phyloP scores from a whole-genome alignment of 1,140 invertebrate species.

The Proales similis region DNA sequence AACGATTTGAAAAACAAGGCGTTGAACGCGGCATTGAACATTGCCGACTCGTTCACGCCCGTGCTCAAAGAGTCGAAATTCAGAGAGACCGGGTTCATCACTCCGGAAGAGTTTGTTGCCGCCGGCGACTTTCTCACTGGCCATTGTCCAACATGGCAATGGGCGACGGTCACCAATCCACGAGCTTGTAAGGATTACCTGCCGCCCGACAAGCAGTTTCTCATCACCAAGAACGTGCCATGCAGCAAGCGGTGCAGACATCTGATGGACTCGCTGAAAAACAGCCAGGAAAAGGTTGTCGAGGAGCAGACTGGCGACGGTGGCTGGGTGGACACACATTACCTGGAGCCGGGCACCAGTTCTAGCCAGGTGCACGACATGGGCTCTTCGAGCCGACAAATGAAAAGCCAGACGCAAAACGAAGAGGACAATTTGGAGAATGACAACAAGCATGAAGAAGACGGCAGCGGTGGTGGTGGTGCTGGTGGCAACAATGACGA shows the following conservation, averaged over 20 bases:
- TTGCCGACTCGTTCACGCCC: constrained; percentile 90
- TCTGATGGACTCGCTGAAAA: constrained; percentile 46
- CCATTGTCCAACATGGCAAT: constrained; percentile 98
- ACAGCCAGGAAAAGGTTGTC: constrained; percentile 59
- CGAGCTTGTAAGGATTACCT: constrained; percentile 71
- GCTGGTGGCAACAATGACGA: constrained; percentile 38
- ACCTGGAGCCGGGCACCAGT: constrained; percentile 59
- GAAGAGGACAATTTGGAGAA: constrained; percentile 15
- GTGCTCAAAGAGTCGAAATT: constrained; percentile 98
- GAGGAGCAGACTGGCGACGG: constrained; percentile 79
- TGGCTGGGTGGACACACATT: constrained; percentile 98
- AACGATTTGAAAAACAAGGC: constrained; percentile 34
- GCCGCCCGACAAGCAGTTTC: constrained; percentile 89
- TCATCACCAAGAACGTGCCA: constrained; percentile 79
- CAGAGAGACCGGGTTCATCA: constrained; percentile 91
- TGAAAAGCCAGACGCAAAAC: background rate
- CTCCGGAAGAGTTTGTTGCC: constrained; percentile 78
- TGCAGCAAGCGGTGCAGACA: constrained; percentile 27
- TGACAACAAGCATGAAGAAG: constrained; percentile 28
- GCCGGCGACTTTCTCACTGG: constrained; percentile 97
- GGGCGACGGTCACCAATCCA: constrained; percentile 77
- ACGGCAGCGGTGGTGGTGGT: constrained; percentile 39
- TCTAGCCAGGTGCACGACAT: constrained; percentile 12
- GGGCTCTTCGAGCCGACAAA: constrained; percentile 11
- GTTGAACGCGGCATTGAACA: constrained; percentile 65